phyloP scores from a whole-genome alignment of 2,113 vertebrate species.

The Chaetorhynchus papuensis region DNA sequence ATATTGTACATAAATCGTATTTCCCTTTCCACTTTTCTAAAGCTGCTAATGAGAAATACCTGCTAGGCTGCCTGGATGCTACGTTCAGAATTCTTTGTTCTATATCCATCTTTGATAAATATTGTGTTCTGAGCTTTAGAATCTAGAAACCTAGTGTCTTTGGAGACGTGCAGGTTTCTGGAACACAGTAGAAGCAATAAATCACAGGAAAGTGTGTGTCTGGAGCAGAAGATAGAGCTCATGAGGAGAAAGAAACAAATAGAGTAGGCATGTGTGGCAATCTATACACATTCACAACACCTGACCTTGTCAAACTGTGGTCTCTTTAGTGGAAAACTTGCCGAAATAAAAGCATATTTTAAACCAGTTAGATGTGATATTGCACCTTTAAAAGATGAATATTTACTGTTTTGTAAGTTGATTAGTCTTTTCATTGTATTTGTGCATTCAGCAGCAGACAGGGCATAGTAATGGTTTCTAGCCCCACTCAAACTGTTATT shows the following conservation, averaged over 20 bases:
- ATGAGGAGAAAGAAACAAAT: background rate
- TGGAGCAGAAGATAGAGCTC: background rate
- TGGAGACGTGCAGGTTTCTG: background rate
- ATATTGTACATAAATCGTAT: background rate
- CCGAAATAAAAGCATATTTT: background rate
- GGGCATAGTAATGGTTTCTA: background rate
- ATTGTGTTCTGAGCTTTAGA: background rate
- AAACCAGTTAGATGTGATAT: background rate
- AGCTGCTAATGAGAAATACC: background rate
- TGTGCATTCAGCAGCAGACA: background rate
- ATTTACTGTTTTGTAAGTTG: background rate
- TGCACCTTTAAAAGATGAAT: background rate
- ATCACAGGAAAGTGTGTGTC: background rate
- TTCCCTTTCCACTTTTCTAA: background rate
- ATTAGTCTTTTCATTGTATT: slow-evolving; percentile 2
- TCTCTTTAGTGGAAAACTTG: background rate
- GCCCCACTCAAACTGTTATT: slow-evolving; percentile 7
- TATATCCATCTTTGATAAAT: background rate
- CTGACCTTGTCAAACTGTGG: background rate
- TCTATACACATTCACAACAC: background rate
- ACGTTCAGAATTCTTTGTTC: background rate
- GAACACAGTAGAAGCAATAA: background rate
- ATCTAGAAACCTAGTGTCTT: background rate
- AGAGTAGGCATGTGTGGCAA: background rate
- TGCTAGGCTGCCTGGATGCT: background rate